Percentiles rank a stretch among this genome's conserved stretches.
Evolutionary conservation across 2,113 vertebrate species (phyloP).

Genomic region (Alexandromys fortis): DNA sequence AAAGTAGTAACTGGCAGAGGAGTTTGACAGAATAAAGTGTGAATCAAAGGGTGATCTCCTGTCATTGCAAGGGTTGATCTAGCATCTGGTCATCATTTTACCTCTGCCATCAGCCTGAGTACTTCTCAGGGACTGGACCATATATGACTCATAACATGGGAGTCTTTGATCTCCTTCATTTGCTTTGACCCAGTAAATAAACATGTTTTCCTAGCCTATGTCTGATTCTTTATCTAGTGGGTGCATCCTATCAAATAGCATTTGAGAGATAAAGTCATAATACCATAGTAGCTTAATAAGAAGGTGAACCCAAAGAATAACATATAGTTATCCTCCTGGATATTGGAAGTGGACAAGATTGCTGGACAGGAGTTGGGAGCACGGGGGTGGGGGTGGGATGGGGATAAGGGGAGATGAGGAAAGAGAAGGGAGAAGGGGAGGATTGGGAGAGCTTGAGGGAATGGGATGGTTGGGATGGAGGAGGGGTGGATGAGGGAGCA

Average conservation of each 20-base stretch:
- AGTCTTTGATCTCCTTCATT: not conserved
- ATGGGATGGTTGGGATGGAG: too few relatives aligned
- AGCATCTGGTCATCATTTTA: not conserved
- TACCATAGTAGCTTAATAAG: too few relatives aligned
- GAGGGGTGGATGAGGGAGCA: too few relatives aligned
- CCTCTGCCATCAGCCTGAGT: not conserved
- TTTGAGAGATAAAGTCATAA: not conserved
- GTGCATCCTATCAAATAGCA: not conserved
- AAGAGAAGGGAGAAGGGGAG: too few relatives aligned
- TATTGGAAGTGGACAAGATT: too few relatives aligned
- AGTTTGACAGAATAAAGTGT: not conserved
- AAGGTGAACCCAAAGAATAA: too few relatives aligned
- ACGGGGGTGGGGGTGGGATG: too few relatives aligned
- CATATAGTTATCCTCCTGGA: too few relatives aligned
- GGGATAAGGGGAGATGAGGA: too few relatives aligned
- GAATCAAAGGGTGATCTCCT: not conserved
- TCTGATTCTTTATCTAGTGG: not conserved
- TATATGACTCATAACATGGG: not conserved
- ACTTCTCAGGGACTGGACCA: not conserved
- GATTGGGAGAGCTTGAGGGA: too few relatives aligned
- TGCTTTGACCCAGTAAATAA: not conserved
- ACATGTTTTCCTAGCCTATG: accelerated
- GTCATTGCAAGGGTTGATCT: not conserved
- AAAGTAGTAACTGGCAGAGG: not conserved
- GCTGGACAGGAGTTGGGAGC: too few relatives aligned